phyloP scores from a whole-genome alignment of 92 coral and sea anemone species.

The Pocillopora grandis region DNA sequence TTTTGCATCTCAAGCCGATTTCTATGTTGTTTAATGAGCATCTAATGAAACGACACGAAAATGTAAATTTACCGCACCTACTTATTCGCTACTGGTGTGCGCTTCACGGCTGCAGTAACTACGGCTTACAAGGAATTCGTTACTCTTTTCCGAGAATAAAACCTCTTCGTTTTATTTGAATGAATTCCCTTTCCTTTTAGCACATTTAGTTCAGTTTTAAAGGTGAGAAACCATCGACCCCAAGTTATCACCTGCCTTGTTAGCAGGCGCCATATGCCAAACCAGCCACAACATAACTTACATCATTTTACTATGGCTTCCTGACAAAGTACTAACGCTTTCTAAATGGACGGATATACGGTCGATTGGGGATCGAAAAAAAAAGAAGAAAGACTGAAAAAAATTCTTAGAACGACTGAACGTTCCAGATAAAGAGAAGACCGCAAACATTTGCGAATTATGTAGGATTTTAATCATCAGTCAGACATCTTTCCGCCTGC shows the following conservation, averaged over 20 bases:
- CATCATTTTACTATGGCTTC: neutral
- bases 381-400: neutral
- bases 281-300: constrained; percentile 10
- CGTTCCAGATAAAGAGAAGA: neutral
- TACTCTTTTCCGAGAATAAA: too few species aligned
- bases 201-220: neutral
- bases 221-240: neutral
- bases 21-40: neutral
- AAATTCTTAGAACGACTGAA: neutral
- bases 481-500: neutral
- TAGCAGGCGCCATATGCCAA: constrained; percentile 15
- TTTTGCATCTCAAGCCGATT: neutral
- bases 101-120: too few species aligned
- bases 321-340: neutral
- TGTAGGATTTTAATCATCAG: constrained; percentile 11
- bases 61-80: constrained; percentile 10
- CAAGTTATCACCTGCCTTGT: neutral
- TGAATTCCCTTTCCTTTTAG: neutral
- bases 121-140: too few species aligned
- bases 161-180: neutral
- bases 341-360: neutral
- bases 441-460: constrained; percentile 2
- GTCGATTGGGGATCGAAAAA: neutral
- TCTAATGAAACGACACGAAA: constrained; percentile 4
- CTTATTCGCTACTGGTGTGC: neutral